Conservation (phyloP, 2,797 vertebrate species). For the Hafferia zeledoni region DNA sequence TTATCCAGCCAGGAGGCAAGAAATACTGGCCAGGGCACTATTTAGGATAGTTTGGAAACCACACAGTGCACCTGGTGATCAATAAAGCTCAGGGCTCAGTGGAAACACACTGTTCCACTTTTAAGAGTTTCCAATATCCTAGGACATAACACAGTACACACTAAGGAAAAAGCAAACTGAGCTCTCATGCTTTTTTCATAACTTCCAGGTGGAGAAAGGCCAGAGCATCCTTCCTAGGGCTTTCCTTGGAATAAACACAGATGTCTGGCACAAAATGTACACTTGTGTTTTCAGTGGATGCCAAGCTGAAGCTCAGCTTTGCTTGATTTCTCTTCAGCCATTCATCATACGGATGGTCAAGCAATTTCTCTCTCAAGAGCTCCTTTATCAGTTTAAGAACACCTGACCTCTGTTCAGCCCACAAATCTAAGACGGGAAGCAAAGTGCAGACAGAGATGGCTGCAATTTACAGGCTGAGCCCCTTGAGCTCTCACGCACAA, state of each 20-base stretch:
- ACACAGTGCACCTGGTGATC: neutral
- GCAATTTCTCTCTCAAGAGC: neutral
- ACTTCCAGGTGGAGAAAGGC: conserved; percentile 45
- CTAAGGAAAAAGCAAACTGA: conserved; percentile 6
- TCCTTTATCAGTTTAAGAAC: neutral
- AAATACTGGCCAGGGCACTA: neutral
- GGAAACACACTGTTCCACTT: neutral
- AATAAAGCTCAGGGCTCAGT: neutral
- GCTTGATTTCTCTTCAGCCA: neutral
- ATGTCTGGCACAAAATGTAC: neutral
- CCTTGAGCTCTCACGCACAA: accelerated
- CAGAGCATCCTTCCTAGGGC: neutral
- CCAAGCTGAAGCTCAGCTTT: conserved; percentile 10
- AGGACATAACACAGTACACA: neutral
- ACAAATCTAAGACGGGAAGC: neutral
- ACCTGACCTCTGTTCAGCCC: neutral
- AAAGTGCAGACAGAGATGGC: neutral
- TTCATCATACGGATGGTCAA: neutral
- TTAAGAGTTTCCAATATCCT: neutral
- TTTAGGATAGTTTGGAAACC: neutral
- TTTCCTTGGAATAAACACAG: conserved; percentile 39
- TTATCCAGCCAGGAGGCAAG: neutral
- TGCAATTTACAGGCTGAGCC: neutral
- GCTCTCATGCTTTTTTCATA: conserved; percentile 20
- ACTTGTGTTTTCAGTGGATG: neutral